Conservation (phyloP, 2,113 vertebrate genomes). For the rabbit (Oryctolagus cuniculus) region mOryCun1.1 NC_091434.1:89334501-89335000, state of each 20-base stretch:
- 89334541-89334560: slow-evolving; percentile 4
- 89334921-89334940: not conserved
- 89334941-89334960: not conserved
- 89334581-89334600: not conserved
- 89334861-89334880: not conserved
- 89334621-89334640: not conserved
- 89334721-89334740: not conserved
- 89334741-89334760: slow-evolving; percentile 11
- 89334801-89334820: not conserved
- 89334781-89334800: slow-evolving; percentile 32
- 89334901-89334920: not conserved
- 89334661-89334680: slow-evolving; percentile 43
- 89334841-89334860: not conserved
- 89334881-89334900: not conserved
- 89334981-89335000: not conserved
- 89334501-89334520: not conserved
- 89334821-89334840: slow-evolving; percentile 51
- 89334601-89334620: slow-evolving; percentile 57
- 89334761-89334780: not conserved
- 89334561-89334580: slow-evolving; percentile 23
- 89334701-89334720: slow-evolving; percentile 36
- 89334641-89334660: slow-evolving; percentile 43
- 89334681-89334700: slow-evolving; percentile 53
- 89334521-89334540: not conserved
- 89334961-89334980: slow-evolving; percentile 47